A percentile compares a stretch with the other conserved stretches of the same genome.
These are phyloP conservation scores for Oncorhynchus masou DNA, from an alignment of 2,113 vertebrate species.

Conservation along the genomic window DNA sequence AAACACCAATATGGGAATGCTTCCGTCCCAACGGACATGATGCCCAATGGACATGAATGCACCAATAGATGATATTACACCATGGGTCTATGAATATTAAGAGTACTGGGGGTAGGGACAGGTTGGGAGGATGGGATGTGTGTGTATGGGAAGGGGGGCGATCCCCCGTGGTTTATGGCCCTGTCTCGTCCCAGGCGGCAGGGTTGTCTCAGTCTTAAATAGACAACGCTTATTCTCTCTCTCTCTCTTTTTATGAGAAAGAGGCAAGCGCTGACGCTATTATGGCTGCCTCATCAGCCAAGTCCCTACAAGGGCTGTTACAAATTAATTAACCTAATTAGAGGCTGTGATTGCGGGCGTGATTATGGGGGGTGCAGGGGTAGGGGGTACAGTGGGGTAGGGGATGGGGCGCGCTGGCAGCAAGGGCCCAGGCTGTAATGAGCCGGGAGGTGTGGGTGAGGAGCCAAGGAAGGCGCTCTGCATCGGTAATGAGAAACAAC, in stretches of 20 bases:
- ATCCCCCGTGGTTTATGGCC: conserved; percentile 60
- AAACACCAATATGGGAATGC: conserved; percentile 21
- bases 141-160: conserved; percentile 22
- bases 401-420: conserved; percentile 84
- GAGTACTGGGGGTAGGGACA: conserved; percentile 25
- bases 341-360: conserved; percentile 99
- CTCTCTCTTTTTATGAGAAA: conserved; percentile 65
- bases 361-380: conserved; percentile 84
- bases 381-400: conserved; percentile 62
- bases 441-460: conserved; percentile 93
- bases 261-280: conserved; percentile 83
- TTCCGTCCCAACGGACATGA: conserved; percentile 41
- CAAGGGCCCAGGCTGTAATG: conserved; percentile 91
- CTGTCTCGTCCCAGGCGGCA: conserved; percentile 50
- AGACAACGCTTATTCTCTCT: conserved; percentile 33
- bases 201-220: conserved; percentile 36
- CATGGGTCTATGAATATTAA: conserved; percentile 45
- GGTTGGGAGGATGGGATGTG: conserved; percentile 35
- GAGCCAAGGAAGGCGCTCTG: conserved; percentile 92
- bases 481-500: conserved; percentile 85
- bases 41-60: conserved; percentile 22
- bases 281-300: conserved; percentile 98
- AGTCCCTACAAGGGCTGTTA: conserved; percentile 99
- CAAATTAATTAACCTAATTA: conserved; percentile 99
- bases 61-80: conserved; percentile 16